Evolutionary conservation across 2,888 invertebrate species (phyloP).

Genomic region (Cheilosia scutellata): DNA sequence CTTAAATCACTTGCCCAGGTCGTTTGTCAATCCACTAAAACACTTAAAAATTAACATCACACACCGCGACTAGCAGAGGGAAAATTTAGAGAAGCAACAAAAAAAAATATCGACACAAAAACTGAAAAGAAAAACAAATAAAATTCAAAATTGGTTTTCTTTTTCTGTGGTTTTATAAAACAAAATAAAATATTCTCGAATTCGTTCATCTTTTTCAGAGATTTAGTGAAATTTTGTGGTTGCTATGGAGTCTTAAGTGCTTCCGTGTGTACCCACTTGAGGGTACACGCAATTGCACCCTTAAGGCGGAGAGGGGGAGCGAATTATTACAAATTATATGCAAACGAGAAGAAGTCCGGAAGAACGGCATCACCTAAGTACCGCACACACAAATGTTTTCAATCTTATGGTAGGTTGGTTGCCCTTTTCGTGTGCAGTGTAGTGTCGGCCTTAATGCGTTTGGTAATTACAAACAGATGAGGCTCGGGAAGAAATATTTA

Average conservation of each 20-base stretch:
- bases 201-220: background rate
- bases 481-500: constrained; percentile 63
- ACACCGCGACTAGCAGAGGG: constrained; percentile 5
- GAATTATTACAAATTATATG: constrained; percentile 74
- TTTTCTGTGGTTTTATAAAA: constrained; percentile 7
- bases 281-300: constrained; percentile 58
- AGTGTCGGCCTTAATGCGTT: constrained; percentile 73
- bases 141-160: constrained; percentile 61
- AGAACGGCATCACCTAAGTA: constrained; percentile 29
- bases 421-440: constrained; percentile 54
- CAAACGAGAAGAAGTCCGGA: constrained; percentile 58
- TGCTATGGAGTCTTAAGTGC: constrained; percentile 49
- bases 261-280: constrained; percentile 69
- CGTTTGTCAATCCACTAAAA: constrained; percentile 73
- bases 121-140: constrained; percentile 41
- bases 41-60: constrained; percentile 75
- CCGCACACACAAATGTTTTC: constrained; percentile 24
- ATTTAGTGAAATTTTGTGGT: background rate
- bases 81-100: background rate
- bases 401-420: constrained; percentile 8
- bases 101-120: constrained; percentile 32
- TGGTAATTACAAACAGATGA: constrained; percentile 76
- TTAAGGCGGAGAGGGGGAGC: constrained; percentile 27
- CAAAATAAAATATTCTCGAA: background rate
- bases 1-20: constrained; percentile 72